phyloP scores from a whole-genome alignment of 2,113 vertebrate genomes.

The Petroica traversi region DNA sequence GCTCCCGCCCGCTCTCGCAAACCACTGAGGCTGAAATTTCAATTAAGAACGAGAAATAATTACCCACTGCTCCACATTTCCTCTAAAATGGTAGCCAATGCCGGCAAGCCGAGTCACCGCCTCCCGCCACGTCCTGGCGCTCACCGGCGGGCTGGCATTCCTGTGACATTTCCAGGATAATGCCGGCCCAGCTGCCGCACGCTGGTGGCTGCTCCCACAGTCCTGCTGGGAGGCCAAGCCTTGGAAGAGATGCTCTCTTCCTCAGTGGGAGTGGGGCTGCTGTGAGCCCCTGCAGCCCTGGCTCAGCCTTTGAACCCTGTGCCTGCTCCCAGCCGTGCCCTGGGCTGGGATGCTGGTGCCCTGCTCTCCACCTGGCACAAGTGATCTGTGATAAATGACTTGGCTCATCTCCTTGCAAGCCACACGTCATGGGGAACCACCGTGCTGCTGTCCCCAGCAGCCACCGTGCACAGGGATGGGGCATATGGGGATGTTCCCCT shows the following conservation, averaged over 20 bases:
- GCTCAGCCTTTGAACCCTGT: background rate
- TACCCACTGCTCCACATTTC: slow-evolving; percentile 47
- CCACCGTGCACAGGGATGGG: rapidly evolving
- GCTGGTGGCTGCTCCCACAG: background rate
- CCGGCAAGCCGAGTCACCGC: slow-evolving; percentile 25
- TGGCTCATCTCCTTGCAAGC: background rate
- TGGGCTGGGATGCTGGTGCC: background rate
- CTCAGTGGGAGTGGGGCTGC: background rate
- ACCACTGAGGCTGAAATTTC: slow-evolving; percentile 77
- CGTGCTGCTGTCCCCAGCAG: rapidly evolving
- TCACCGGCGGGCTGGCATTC: background rate
- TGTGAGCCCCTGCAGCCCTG: rapidly evolving
- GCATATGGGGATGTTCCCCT: background rate
- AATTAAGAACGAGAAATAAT: slow-evolving; percentile 77
- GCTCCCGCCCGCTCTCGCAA: slow-evolving; percentile 12
- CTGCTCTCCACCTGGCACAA: background rate
- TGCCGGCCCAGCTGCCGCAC: background rate
- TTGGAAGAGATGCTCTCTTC: background rate
- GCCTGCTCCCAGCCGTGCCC: background rate
- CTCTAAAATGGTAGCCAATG: slow-evolving; percentile 58
- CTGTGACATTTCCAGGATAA: slow-evolving; percentile 12
- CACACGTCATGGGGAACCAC: rapidly evolving
- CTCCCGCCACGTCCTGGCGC: slow-evolving; percentile 10
- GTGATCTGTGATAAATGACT: background rate
- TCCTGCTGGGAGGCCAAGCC: background rate